phyloP scores from a whole-genome alignment of 1,140 invertebrate genomes.

The Drosophila eugracilis region DNA sequence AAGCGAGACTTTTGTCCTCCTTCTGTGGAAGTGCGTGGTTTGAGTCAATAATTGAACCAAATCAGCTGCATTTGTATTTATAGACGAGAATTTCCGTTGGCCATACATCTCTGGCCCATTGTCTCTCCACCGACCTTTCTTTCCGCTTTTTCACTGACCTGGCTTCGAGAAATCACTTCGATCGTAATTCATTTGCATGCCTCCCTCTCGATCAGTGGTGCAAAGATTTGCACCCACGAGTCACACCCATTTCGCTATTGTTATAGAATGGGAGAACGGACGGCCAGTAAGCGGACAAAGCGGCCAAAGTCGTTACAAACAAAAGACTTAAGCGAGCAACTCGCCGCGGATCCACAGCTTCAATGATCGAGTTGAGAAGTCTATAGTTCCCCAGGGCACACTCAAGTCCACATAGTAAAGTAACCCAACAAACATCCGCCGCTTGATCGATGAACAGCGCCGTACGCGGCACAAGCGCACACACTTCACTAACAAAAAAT shows the following conservation, averaged over 20 bases:
- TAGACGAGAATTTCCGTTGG: constrained; percentile 63
- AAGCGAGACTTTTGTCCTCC: constrained; percentile 68
- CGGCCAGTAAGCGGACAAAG: constrained; percentile 36
- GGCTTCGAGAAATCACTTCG: constrained; percentile 61
- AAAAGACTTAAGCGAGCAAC: constrained; percentile 79
- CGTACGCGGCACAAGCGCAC: constrained; percentile 76
- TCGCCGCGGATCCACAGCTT: constrained; percentile 16
- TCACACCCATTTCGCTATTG: constrained; percentile 72
- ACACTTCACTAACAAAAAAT: constrained; percentile 2
- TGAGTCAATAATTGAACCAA: constrained; percentile 79
- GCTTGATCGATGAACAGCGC: constrained; percentile 73
- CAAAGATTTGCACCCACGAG: constrained; percentile 78
- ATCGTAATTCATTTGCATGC: constrained; percentile 76
- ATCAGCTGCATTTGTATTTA: constrained; percentile 80
- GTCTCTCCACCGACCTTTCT: constrained; percentile 64
- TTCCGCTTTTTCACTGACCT: constrained; percentile 73
- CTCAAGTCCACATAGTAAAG: constrained; percentile 74
- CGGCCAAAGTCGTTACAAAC: constrained; percentile 47
- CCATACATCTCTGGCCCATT: constrained; percentile 45
- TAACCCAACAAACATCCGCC: constrained; percentile 75
- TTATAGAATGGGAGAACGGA: constrained; percentile 67
- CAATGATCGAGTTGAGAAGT: background rate
- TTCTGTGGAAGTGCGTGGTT: constrained; percentile 65
- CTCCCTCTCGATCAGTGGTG: constrained; percentile 33
- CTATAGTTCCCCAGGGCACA: constrained; percentile 14